Evolutionary conservation across 2,797 vertebrate genomes (phyloP).

Genomic region (Spatula clypeata): DNA sequence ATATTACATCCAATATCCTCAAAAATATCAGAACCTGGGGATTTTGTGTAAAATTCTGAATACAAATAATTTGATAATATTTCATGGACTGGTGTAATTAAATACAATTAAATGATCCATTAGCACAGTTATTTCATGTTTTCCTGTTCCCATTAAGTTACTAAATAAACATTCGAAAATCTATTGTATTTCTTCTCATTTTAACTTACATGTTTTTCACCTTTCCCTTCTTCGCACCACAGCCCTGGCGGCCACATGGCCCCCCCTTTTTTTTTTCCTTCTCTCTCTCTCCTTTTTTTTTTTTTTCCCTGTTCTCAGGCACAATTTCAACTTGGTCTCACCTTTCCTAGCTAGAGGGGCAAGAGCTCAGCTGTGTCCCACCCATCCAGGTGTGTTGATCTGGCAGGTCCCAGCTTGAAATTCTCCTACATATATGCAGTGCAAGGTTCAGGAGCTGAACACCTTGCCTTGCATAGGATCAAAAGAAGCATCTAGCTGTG

Average conservation of each 20-base stretch:
- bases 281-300: background rate
- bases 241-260: background rate
- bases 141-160: background rate
- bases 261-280: background rate
- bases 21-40: background rate
- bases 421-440: background rate
- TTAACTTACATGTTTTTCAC: background rate
- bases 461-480: background rate
- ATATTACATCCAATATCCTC: background rate
- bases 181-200: background rate
- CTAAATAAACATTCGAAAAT: background rate
- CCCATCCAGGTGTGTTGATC: background rate
- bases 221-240: background rate
- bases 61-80: background rate
- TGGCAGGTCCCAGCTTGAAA: constrained; percentile 1
- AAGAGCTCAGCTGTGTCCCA: background rate
- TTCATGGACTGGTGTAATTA: background rate
- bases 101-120: background rate
- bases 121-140: background rate
- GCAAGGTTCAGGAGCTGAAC: background rate
- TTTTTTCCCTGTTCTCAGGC: background rate
- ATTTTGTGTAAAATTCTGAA: background rate
- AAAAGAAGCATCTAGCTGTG: background rate
- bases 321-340: rapidly evolving
- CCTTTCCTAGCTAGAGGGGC: background rate